Conservation (phyloP, 30 jellyfish, hydroid and myxozoan species). For the Chrysaora quinquecirrha region DNA sequence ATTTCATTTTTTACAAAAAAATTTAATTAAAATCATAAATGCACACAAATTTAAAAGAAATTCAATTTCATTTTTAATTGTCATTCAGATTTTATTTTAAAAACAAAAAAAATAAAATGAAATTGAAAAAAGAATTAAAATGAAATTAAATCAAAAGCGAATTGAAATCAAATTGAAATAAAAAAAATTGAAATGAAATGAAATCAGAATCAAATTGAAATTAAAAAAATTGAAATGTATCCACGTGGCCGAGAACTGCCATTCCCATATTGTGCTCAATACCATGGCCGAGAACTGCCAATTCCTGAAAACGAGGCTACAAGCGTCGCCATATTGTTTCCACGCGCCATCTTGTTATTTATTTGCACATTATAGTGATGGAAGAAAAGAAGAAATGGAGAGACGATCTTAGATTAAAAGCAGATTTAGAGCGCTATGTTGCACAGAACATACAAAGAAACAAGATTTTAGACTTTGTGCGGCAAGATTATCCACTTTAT, state of each 20-base stretch:
- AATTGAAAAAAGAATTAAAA: not conserved
- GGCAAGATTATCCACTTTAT: slow-evolving; percentile 18
- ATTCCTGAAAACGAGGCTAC: not conserved
- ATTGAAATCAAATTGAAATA: slow-evolving; percentile 11
- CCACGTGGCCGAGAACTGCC: slow-evolving; percentile 38
- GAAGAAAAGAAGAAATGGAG: not conserved
- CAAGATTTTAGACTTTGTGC: slow-evolving; percentile 43
- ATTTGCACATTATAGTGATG: not conserved
- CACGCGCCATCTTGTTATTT: not conserved
- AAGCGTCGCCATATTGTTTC: not conserved
- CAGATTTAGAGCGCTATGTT: slow-evolving; percentile 11
- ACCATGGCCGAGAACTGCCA: slow-evolving; percentile 39
- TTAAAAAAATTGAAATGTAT: not conserved
- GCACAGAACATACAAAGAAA: slow-evolving; percentile 10
- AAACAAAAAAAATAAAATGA: slow-evolving; percentile 1
- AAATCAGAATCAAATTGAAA: slow-evolving; percentile 3
- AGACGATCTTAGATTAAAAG: not conserved
- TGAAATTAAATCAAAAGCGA: not conserved
- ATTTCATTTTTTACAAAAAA: not conserved
- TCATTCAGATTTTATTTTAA: not conserved
- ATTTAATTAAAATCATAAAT: too few species aligned
- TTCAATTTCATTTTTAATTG: too few species aligned
- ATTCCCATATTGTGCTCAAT: slow-evolving; percentile 8
- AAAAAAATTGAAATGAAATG: not conserved
- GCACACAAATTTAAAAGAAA: too few species aligned